Percentiles rank a stretch among this genome's conserved stretches.
Evolutionary conservation across 2,113 vertebrate genomes (phyloP).

Genomic region (Psophia crepitans): DNA sequence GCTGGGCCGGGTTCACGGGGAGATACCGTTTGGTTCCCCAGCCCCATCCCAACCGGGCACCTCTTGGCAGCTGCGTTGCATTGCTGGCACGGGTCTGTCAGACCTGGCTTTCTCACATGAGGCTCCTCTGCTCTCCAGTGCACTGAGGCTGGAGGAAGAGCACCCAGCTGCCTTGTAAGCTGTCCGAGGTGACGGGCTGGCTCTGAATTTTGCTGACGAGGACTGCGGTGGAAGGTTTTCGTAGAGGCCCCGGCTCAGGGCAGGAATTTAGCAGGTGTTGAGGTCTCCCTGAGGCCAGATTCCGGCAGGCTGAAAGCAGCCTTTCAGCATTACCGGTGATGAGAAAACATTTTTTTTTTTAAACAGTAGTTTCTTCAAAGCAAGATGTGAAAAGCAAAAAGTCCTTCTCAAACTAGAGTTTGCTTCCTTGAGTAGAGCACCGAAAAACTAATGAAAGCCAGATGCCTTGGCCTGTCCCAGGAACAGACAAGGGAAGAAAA

Average conservation of each 20-base stretch:
- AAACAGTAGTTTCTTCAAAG: constrained; percentile 33
- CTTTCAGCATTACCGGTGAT: not conserved
- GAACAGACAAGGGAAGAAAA: not conserved
- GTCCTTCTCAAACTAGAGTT: not conserved
- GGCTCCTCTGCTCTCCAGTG: not conserved
- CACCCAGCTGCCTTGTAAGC: not conserved
- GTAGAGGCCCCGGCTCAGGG: not conserved
- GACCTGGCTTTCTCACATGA: accelerated
- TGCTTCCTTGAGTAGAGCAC: not conserved
- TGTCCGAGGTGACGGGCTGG: not conserved
- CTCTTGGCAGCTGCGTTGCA: not conserved
- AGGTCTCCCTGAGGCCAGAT: not conserved
- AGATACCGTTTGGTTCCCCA: not conserved
- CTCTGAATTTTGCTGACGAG: constrained; percentile 15
- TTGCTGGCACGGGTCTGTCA: not conserved
- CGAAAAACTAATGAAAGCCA: constrained; percentile 32
- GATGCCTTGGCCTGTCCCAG: constrained; percentile 6
- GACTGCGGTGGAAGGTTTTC: not conserved
- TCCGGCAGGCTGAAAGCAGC: constrained; percentile 27
- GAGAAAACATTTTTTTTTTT: constrained; percentile 22
- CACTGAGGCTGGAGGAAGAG: not conserved
- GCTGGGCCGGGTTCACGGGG: accelerated
- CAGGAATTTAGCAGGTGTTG: constrained; percentile 38
- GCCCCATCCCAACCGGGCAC: not conserved
- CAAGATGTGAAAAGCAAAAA: not conserved